phyloP scores from a whole-genome alignment of 23 tunicate genomes.

The Trididemnum clinides region DNA sequence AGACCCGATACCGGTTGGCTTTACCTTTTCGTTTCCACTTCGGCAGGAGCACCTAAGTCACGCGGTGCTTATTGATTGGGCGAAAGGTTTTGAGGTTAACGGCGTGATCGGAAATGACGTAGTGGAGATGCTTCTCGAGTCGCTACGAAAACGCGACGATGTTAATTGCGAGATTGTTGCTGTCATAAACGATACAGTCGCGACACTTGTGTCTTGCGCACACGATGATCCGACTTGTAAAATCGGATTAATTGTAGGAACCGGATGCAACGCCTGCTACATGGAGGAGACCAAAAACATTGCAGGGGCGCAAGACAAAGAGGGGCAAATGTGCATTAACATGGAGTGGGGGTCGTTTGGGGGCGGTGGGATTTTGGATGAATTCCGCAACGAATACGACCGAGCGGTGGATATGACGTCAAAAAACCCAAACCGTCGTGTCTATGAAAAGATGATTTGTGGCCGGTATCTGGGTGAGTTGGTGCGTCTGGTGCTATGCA shows the following conservation, averaged over 20 bases:
- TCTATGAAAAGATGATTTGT: conserved; percentile 85
- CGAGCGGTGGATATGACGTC: conserved; percentile 58
- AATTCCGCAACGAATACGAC: conserved; percentile 62
- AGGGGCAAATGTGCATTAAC: conserved; percentile 77
- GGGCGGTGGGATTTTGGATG: conserved; percentile 62
- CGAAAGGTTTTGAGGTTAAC: conserved; percentile 86
- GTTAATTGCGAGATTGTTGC: conserved; percentile 53
- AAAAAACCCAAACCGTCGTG: not conserved
- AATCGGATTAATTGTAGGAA: conserved; percentile 73
- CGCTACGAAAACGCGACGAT: conserved; percentile 38
- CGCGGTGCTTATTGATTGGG: conserved; percentile 86
- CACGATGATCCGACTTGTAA: conserved; percentile 51
- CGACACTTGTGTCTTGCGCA: conserved; percentile 77
- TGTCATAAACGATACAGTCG: conserved; percentile 75
- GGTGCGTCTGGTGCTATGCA: conserved; percentile 54
- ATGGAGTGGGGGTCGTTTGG: conserved; percentile 91
- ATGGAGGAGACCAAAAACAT: conserved; percentile 64
- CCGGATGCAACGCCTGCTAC: conserved; percentile 84
- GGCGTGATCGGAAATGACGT: conserved; percentile 88
- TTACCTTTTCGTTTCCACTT: conserved; percentile 84
- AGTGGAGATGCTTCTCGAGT: conserved; percentile 56
- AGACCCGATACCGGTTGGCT: conserved; percentile 53
- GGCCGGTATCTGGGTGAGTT: conserved; percentile 86
- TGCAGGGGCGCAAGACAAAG: not conserved
- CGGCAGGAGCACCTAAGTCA: conserved; percentile 57